Percentiles rank a stretch among this genome's conserved stretches.
Evolutionary conservation across 1,140 invertebrate species (phyloP).

Genomic region (Scaptomyza montana): DNA sequence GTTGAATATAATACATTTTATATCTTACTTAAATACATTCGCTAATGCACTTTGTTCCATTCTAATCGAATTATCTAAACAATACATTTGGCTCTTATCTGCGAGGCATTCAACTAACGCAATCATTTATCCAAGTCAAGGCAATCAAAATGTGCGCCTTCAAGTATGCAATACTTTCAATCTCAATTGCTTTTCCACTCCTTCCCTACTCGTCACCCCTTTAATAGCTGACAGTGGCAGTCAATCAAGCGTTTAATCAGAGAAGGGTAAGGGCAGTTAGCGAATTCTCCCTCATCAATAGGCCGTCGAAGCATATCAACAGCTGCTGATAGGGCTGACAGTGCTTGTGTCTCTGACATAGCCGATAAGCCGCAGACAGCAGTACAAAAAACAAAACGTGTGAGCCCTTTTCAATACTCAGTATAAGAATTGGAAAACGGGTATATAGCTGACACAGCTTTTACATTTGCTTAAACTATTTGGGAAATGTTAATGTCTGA

Average conservation of each 20-base stretch:
- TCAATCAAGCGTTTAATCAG: conserved; percentile 50
- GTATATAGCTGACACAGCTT: too few species aligned
- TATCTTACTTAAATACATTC: not conserved
- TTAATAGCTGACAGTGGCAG: conserved; percentile 26
- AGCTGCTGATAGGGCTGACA: conserved; percentile 31
- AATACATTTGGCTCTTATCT: conserved; percentile 15
- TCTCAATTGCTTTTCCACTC: conserved; percentile 24
- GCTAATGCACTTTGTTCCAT: not conserved
- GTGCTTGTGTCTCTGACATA: conserved; percentile 11
- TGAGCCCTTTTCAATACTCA: conserved; percentile 9
- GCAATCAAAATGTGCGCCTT: conserved; percentile 23
- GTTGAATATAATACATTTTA: not conserved
- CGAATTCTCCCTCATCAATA: conserved; percentile 4
- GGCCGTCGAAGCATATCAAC: conserved; percentile 40
- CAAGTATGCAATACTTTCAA: conserved; percentile 37
- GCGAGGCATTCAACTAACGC: conserved; percentile 34
- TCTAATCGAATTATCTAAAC: conserved; percentile 29
- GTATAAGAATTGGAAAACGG: conserved; percentile 3
- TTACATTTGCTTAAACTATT: too few species aligned
- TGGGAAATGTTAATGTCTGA: too few species aligned
- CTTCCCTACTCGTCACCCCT: not conserved
- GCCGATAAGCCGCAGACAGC: conserved; percentile 37
- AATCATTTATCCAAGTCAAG: conserved; percentile 52
- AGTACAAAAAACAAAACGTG: not conserved
- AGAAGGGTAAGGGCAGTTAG: too few species aligned